Base-by-base conservation (phyloP, 2,113 vertebrate genomes). In the Onychostruthus taczanowskii region DNA sequence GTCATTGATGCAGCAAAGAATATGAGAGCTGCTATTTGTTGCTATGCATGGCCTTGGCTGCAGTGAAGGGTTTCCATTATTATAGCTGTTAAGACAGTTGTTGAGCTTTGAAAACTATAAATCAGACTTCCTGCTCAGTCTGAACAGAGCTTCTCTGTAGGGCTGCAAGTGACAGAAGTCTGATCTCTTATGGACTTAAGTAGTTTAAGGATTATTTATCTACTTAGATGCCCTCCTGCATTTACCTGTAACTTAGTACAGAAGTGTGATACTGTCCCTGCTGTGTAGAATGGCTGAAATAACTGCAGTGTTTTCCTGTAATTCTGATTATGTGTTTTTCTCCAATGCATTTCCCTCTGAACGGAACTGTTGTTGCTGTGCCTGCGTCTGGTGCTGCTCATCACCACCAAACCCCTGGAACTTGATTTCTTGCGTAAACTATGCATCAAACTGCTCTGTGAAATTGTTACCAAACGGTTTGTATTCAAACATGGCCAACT, bases 311-410 rank as follows among this genome's bases (percentile, higher is more conserved):
- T 89, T 94, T 98, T 98, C 98, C 98, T 98, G 99, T 99, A 99
- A 99, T 98, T 98, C 99, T 99, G 99, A 99, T 99, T 97, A 99
- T 98, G 98, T 98, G 97, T 99, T 99, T 98, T 98, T 96, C 98
- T 98, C 98, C 97, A 98, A 95, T 98, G 97, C 98, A 97, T 99
- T 98, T 98, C 97, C 97, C 98, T 98, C 98, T 98, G 98, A 98
- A 97, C 84, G 97, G 98, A 98, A 98, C 98, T 98, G 85, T 98
- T 98, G 98, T 97, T 98, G 98, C 98, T 97, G 97, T 98, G 98
- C 98, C 98, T 98, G 98, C 97, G 97, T 95, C 98, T 95, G 98
- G 90, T 97, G 98, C 97, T 98, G 98, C 97, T 98, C 98, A 96
- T 98, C 97, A 96, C 97, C 97, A 95, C 97, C 97, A 97, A 97